phyloP scores from a whole-genome alignment of 1,140 invertebrate species.

The Zaprionus inermis region DNA sequence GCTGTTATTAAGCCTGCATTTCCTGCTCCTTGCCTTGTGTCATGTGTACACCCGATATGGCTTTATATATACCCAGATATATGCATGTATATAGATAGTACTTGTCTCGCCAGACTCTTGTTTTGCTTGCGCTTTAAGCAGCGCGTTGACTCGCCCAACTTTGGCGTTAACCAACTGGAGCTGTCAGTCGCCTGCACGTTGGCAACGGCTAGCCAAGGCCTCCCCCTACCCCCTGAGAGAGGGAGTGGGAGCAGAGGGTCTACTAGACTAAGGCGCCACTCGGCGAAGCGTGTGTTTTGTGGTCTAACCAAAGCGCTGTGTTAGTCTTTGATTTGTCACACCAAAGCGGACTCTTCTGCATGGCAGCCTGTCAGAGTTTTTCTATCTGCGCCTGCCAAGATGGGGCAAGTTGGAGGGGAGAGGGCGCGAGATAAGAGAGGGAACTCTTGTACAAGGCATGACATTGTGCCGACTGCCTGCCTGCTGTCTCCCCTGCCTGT shows the following conservation, averaged over 20 bases:
- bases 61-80: background rate
- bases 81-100: background rate
- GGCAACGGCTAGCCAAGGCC: no score
- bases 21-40: background rate
- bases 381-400: slow-evolving; percentile 48
- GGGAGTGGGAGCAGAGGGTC: background rate
- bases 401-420: background rate
- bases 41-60: background rate
- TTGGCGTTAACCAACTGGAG: slow-evolving; percentile 61
- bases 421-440: slow-evolving; percentile 2
- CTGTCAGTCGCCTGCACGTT: slow-evolving; percentile 58
- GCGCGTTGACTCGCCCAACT: slow-evolving; percentile 24
- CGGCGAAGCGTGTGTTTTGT: slow-evolving; percentile 71
- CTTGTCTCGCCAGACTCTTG: background rate
- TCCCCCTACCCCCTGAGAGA: background rate
- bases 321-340: slow-evolving; percentile 83
- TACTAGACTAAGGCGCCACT: slow-evolving; percentile 46
- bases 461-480: slow-evolving; percentile 19
- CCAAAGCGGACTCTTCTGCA: slow-evolving; percentile 77
- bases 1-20: background rate
- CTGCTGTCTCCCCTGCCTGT: slow-evolving; percentile 45
- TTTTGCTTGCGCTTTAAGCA: slow-evolving; percentile 12
- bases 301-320: slow-evolving; percentile 76
- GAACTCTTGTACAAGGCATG: slow-evolving; percentile 9
- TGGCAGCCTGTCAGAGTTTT: slow-evolving; percentile 75